Percentiles rank a stretch among this genome's conserved stretches.
phyloP scores from a whole-genome alignment of 2,888 invertebrate genomes.

The Maniola hyperantus region DNA sequence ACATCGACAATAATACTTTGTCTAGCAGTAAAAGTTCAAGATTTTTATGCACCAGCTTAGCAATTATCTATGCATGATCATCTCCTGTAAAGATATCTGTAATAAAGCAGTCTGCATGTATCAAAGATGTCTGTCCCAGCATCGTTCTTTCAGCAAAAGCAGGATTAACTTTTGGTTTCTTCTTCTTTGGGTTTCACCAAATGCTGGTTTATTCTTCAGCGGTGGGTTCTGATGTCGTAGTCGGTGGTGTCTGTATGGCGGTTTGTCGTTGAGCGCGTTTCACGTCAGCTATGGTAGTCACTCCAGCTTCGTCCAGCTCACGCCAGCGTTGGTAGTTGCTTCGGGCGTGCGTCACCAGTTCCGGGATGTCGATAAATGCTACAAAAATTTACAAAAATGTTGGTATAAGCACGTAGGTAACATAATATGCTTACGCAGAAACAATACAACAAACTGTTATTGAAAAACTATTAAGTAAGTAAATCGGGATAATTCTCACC shows the following conservation, averaged over 20 bases:
- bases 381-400: no score
- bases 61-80: no score
- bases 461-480: background rate
- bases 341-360: conserved; percentile 91
- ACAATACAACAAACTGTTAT: background rate
- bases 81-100: no score
- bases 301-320: conserved; percentile 89
- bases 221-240: conserved; percentile 52
- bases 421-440: background rate
- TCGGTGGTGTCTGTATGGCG: conserved; percentile 42
- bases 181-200: background rate
- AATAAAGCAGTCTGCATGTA: background rate
- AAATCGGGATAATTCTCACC: conserved; percentile 79
- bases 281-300: conserved; percentile 87
- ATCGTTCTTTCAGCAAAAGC: background rate
- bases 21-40: no score
- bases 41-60: no score
- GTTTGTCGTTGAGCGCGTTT: conserved; percentile 61
- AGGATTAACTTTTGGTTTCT: background rate
- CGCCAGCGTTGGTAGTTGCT: conserved; percentile 96
- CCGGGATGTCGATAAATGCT: conserved; percentile 97
- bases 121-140: background rate
- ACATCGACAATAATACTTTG: no score
- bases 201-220: conserved; percentile 54
- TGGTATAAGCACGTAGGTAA: no score